Evolutionary conservation across 2,797 vertebrate species (phyloP).

Genomic region (Channallabes apus): DNA sequence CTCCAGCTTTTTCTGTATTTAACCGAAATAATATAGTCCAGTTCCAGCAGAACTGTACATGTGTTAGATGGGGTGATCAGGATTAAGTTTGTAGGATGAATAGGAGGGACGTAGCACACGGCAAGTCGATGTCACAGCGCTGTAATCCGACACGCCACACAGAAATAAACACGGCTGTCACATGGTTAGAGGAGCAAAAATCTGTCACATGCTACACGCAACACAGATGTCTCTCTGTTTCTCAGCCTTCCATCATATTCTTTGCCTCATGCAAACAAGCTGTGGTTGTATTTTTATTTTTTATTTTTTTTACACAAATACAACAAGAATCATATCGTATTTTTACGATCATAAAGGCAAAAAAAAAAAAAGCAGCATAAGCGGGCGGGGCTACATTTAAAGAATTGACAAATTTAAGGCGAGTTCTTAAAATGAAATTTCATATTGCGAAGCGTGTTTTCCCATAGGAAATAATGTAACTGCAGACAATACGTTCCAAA

Average conservation of each 20-base stretch:
- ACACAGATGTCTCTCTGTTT: not conserved
- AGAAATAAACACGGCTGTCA: not conserved
- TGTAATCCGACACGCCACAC: conserved; percentile 16
- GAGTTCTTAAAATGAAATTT: too few relatives aligned
- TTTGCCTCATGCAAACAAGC: not conserved
- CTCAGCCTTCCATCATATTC: not conserved
- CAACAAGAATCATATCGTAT: not conserved
- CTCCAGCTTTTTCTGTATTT: conserved; percentile 35
- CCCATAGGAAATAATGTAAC: too few relatives aligned
- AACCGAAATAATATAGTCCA: too few relatives aligned
- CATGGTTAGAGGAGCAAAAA: conserved; percentile 4
- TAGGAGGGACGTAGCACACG: not conserved
- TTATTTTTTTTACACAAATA: not conserved
- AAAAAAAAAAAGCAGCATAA: not conserved
- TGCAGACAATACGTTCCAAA: too few relatives aligned
- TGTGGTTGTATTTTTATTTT: not conserved
- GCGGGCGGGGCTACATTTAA: not conserved
- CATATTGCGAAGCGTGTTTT: too few relatives aligned
- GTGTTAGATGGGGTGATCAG: not conserved
- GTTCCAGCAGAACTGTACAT: not conserved
- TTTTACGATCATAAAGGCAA: not conserved
- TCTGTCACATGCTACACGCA: not conserved
- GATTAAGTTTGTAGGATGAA: conserved; percentile 12
- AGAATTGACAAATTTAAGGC: too few relatives aligned
- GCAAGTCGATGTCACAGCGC: not conserved